A percentile compares a stretch with the other conserved stretches of the same genome.
Evolutionary conservation across 2,797 vertebrate species (phyloP).

Genomic region (Poliocrania exsul): DNA sequence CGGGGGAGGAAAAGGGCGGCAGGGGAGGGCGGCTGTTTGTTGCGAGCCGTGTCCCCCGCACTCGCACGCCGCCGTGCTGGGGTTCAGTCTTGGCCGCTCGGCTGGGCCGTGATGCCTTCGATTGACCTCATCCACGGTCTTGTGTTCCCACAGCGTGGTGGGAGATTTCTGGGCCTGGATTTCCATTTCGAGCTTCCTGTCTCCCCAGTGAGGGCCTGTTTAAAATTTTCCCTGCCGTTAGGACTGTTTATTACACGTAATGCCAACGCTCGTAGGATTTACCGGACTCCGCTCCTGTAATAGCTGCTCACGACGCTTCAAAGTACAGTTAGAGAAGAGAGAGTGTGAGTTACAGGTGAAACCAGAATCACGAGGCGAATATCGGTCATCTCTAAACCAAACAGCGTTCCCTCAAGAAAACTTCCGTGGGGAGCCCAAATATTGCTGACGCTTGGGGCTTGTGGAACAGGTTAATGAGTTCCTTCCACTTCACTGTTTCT

Average conservation of each 20-base stretch:
- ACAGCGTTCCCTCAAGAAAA: neutral
- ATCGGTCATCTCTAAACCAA: neutral
- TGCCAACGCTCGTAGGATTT: neutral
- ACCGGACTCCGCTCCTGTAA: fast-evolving
- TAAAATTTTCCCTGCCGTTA: neutral
- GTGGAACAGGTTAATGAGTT: neutral
- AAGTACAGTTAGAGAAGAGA: neutral
- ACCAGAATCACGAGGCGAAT: neutral
- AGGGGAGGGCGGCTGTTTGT: neutral
- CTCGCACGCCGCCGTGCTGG: neutral
- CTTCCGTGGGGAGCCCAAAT: neutral
- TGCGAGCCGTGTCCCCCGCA: neutral
- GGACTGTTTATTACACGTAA: fast-evolving
- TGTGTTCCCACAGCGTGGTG: too few species aligned
- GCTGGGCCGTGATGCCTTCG: neutral
- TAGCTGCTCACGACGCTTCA: neutral
- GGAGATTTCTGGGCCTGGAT: fast-evolving
- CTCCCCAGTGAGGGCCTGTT: neutral
- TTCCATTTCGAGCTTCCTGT: fast-evolving
- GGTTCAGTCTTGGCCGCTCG: neutral
- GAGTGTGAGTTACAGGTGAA: neutral
- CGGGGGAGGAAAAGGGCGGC: neutral
- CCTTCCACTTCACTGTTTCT: neutral
- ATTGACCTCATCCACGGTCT: neutral
- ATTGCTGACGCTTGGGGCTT: neutral